phyloP scores from a whole-genome alignment of 2,888 invertebrate species.

The Prenolepis imparis region DNA sequence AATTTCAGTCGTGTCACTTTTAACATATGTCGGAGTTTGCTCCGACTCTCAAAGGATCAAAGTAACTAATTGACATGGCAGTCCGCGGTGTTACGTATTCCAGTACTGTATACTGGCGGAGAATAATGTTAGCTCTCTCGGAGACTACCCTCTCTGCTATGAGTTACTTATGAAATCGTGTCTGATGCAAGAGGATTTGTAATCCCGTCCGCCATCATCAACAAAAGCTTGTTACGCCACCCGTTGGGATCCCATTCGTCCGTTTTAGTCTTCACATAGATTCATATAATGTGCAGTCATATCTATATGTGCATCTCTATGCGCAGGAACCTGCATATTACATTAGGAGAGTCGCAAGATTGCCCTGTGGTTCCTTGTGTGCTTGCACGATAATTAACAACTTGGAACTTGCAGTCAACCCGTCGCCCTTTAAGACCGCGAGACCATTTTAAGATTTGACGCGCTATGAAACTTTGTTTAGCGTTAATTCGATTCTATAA shows the following conservation, averaged over 20 bases:
- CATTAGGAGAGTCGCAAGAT: slow-evolving; percentile 18
- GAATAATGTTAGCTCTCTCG: slow-evolving; percentile 30
- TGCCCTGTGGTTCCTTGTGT: slow-evolving; percentile 41
- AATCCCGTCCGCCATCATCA: slow-evolving; percentile 38
- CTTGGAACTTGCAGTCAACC: slow-evolving; percentile 23
- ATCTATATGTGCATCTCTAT: background rate
- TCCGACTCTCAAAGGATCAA: slow-evolving; percentile 41
- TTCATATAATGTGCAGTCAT: background rate
- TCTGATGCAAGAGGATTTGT: slow-evolving; percentile 58
- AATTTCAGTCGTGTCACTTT: slow-evolving; percentile 2
- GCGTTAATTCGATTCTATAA: slow-evolving; percentile 31
- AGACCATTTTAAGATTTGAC: slow-evolving; percentile 38
- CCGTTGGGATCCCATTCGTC: slow-evolving; percentile 9
- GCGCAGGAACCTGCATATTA: background rate
- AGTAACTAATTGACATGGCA: slow-evolving; percentile 59
- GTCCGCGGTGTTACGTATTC: slow-evolving; percentile 62
- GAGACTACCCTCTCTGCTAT: slow-evolving; percentile 1
- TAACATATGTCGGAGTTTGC: background rate
- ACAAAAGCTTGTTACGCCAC: slow-evolving; percentile 41
- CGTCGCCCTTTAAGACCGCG: background rate
- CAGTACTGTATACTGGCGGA: background rate
- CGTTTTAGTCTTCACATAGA: background rate
- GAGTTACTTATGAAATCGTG: slow-evolving; percentile 50
- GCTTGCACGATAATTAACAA: slow-evolving; percentile 38
- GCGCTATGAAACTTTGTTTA: slow-evolving; percentile 23